phyloP scores from a whole-genome alignment of 2,888 invertebrate genomes.

The Eupithecia dodoneata region DNA sequence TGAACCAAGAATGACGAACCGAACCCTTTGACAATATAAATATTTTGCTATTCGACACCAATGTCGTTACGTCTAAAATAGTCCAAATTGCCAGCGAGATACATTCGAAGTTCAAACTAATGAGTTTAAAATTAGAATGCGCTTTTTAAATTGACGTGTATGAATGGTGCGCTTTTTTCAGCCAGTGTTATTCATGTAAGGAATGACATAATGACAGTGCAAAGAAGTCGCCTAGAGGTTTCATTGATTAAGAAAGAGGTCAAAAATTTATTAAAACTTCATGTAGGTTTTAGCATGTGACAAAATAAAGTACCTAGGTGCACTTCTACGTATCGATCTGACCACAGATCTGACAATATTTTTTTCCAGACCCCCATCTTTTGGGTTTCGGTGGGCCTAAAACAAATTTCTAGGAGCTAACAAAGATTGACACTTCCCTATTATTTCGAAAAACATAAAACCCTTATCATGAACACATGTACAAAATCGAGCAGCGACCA shows the following conservation, averaged over 20 bases:
- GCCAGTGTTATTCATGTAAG: constrained; percentile 1
- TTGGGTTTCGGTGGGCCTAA: not conserved
- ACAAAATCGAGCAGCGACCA: constrained; percentile 64
- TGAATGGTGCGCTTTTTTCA: constrained; percentile 29
- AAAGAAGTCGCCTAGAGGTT: not conserved
- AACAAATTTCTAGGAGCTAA: constrained; percentile 47
- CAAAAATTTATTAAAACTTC: not conserved
- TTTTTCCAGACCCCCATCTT: not conserved
- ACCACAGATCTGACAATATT: not conserved
- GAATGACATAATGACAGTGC: not conserved
- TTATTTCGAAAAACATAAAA: constrained; percentile 54
- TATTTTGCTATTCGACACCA: constrained; percentile 74
- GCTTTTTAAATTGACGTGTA: constrained; percentile 58
- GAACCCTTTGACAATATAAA: constrained; percentile 73
- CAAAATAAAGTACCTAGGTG: not conserved
- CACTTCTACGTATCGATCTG: not conserved
- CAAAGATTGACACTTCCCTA: constrained; percentile 62
- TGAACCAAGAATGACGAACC: constrained; percentile 36
- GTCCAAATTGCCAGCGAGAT: constrained; percentile 41
- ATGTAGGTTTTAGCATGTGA: not conserved
- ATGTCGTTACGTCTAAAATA: constrained; percentile 47
- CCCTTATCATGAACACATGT: constrained; percentile 69
- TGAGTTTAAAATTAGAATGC: constrained; percentile 63
- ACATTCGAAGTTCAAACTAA: constrained; percentile 51
- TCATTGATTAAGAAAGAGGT: not conserved